These are phyloP conservation scores for Strix uralensis DNA, from an alignment of 2,113 vertebrate species.

Conservation along the genomic window DNA sequence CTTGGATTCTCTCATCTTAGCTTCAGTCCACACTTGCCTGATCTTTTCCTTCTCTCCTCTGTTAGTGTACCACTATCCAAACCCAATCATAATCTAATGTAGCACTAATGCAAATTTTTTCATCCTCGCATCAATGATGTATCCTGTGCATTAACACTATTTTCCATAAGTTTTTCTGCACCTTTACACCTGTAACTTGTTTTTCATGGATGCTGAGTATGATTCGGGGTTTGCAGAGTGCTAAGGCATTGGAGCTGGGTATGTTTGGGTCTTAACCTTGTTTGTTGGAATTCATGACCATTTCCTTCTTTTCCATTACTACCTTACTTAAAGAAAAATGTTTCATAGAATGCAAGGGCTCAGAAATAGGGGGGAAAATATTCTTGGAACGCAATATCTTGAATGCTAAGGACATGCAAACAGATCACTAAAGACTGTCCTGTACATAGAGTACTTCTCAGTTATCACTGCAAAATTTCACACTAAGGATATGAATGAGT, in stretches of 20 bases:
- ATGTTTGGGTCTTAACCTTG: background rate
- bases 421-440: background rate
- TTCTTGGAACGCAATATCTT: background rate
- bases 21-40: background rate
- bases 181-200: background rate
- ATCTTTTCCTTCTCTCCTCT: background rate
- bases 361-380: background rate
- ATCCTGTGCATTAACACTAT: no score
- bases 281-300: background rate
- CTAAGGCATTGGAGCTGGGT: background rate
- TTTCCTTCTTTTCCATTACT: background rate
- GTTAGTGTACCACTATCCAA: background rate
- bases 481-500: background rate
- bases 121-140: background rate
- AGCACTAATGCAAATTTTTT: background rate
- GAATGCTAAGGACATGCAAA: background rate
- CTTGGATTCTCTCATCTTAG: background rate
- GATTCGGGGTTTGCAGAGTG: background rate
- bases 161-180: background rate
- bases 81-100: fast-evolving
- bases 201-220: background rate
- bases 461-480: background rate
- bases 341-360: background rate
- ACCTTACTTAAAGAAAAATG: background rate
- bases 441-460: background rate